Percentiles rank a stretch among this genome's conserved stretches.
Evolutionary conservation across 2,888 invertebrate species (phyloP).

Genomic region (Acleris emargana): DNA sequence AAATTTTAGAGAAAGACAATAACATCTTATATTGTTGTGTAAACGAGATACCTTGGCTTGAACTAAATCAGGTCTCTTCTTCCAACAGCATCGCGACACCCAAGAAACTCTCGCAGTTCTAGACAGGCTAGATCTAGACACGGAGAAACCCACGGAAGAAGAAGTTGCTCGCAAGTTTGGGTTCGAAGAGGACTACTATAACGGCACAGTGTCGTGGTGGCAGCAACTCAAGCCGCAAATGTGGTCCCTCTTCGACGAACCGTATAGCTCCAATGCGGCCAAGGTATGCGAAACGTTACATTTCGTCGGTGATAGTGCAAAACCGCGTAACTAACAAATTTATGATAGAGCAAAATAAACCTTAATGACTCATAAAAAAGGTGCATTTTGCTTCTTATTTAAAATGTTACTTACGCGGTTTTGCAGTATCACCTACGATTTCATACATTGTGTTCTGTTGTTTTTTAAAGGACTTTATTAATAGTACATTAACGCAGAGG

Average conservation of each 20-base stretch:
- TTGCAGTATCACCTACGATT: no score
- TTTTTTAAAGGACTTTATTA: background rate
- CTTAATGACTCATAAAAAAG: no score
- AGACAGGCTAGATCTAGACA: conserved; percentile 98
- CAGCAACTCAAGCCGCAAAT: conserved; percentile 98
- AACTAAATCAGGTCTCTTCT: no score
- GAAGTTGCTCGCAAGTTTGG: conserved; percentile 99
- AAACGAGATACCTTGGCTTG: no score
- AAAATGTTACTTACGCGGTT: no score
- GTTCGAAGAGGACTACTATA: conserved; percentile 96
- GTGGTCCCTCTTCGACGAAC: conserved; percentile 99
- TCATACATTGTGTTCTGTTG: conserved; percentile 9
- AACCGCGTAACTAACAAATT: no score
- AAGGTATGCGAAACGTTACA: conserved; percentile 86
- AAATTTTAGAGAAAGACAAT: no score
- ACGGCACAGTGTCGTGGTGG: conserved; percentile 97
- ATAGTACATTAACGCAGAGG: no score
- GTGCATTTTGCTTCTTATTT: no score
- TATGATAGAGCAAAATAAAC: no score
- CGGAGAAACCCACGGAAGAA: conserved; percentile 98
- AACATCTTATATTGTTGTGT: no score
- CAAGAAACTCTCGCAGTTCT: conserved; percentile 99
- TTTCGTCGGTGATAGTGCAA: no score
- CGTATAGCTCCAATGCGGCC: conserved; percentile 98
- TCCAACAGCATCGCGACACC: conserved; percentile 95